phyloP scores from a whole-genome alignment of 2,113 vertebrate species.

The Miniopterus natalensis region DNA sequence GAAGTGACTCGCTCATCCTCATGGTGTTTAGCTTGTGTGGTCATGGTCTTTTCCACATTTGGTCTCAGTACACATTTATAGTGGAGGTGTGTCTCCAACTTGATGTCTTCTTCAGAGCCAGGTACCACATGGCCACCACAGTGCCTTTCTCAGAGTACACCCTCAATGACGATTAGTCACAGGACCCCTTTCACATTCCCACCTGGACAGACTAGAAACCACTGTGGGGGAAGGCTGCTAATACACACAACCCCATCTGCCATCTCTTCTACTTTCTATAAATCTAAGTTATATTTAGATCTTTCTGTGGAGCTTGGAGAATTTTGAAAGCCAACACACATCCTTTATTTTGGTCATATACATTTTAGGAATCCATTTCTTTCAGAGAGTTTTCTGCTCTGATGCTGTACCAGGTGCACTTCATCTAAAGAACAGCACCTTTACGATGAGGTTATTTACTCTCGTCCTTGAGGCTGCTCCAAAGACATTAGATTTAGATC shows the following conservation, averaged over 20 bases:
- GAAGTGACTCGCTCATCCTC: background rate
- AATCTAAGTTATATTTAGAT: constrained; percentile 9
- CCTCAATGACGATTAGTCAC: background rate
- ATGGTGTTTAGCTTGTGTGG: background rate
- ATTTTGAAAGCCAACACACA: constrained; percentile 34
- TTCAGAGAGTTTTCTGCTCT: background rate
- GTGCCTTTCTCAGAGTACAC: background rate
- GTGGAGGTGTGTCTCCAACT: background rate
- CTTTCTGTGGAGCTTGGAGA: background rate
- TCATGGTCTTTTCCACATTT: background rate
- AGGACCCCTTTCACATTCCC: background rate
- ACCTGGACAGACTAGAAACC: constrained; percentile 2
- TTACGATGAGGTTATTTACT: background rate
- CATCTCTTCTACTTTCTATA: constrained; percentile 26
- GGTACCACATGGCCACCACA: background rate
- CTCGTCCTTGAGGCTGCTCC: background rate
- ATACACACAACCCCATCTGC: background rate
- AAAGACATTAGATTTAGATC: constrained; percentile 27
- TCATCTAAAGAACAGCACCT: background rate
- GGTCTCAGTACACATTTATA: background rate
- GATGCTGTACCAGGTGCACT: background rate
- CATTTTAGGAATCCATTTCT: background rate
- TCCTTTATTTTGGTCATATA: background rate
- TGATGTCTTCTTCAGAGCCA: background rate
- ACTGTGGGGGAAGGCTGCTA: background rate